Conservation (phyloP, 2,113 vertebrate genomes). For the Etheostoma spectabile region DNA sequence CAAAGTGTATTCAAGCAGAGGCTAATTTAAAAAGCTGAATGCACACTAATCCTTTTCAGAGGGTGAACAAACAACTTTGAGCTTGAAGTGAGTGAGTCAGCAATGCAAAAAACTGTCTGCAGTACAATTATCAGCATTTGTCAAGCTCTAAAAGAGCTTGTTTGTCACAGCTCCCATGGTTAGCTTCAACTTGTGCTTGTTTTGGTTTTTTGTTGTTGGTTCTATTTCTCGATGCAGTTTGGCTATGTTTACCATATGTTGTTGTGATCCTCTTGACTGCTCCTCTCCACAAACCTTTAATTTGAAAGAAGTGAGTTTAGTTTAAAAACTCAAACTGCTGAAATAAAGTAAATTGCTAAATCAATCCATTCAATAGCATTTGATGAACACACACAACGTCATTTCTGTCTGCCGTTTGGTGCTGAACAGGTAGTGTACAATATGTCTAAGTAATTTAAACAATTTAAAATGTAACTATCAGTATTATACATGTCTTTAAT, state of each 20-base stretch:
- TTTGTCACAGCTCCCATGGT: not conserved
- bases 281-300: not conserved
- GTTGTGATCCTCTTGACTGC: not conserved
- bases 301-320: not conserved
- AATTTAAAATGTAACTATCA: too few species aligned
- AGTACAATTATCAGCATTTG: not conserved
- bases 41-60: not conserved
- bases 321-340: not conserved
- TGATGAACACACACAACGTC: too few species aligned
- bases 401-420: not conserved
- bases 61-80: not conserved
- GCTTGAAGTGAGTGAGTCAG: not conserved
- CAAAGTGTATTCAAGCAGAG: not conserved
- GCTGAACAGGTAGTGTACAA: not conserved
- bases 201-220: not conserved
- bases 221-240: not conserved
- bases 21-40: not conserved
- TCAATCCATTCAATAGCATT: not conserved
- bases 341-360: not conserved
- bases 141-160: not conserved
- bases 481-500: not conserved
- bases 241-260: not conserved
- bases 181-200: not conserved
- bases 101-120: not conserved
- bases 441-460: not conserved